Percentiles rank a stretch among this genome's conserved stretches.
These are phyloP conservation scores for Enteromius mattozi DNA, from an alignment of 2,797 vertebrate species.

Conservation along the genomic window DNA sequence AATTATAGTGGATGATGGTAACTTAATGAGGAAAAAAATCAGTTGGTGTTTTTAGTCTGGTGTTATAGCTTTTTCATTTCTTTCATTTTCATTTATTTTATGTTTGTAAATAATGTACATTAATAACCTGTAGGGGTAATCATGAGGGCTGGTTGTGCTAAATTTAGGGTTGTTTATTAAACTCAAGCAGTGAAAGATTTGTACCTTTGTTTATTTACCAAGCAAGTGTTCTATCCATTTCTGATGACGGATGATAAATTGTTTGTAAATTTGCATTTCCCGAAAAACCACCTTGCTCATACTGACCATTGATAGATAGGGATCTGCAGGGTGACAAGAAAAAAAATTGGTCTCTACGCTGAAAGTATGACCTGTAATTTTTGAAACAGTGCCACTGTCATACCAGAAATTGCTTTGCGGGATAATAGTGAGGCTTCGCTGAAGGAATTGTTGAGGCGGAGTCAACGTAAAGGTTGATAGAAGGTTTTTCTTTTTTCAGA, in stretches of 20 bases:
- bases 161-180: neutral
- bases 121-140: slow-evolving; percentile 41
- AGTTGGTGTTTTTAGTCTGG: neutral
- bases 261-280: slow-evolving; percentile 32
- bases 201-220: slow-evolving; percentile 5
- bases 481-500: neutral
- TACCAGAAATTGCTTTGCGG: slow-evolving; percentile 34
- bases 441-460: slow-evolving; percentile 19
- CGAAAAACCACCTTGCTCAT: slow-evolving; percentile 1
- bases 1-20: neutral
- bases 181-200: slow-evolving; percentile 11
- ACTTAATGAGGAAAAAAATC: neutral
- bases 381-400: slow-evolving; percentile 32
- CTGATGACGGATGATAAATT: slow-evolving; percentile 20
- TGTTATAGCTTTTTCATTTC: neutral
- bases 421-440: slow-evolving; percentile 21
- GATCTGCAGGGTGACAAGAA: slow-evolving; percentile 25
- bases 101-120: slow-evolving; percentile 14
- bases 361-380: slow-evolving; percentile 38
- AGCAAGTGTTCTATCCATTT: slow-evolving; percentile 19
- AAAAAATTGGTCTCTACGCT: slow-evolving; percentile 3
- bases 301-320: neutral
- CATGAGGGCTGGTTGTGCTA: neutral
- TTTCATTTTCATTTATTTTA: neutral
- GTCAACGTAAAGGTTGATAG: slow-evolving; percentile 23